phyloP scores from a whole-genome alignment of 2,888 invertebrate genomes.

The Dyspetes luteomarginatus region DNA sequence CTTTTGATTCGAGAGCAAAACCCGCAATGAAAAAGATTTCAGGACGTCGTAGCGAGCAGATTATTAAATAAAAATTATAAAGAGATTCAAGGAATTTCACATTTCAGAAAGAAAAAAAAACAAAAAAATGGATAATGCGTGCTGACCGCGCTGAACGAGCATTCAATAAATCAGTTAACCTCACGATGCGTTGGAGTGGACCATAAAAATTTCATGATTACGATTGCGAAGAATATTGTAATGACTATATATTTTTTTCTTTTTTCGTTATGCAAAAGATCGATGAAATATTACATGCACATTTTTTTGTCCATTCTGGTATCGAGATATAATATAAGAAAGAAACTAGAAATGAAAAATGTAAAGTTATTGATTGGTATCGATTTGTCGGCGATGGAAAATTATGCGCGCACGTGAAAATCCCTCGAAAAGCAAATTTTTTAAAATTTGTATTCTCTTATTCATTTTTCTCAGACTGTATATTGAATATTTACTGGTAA shows the following conservation, averaged over 20 bases:
- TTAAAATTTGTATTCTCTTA: not conserved
- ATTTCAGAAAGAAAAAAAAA: no score
- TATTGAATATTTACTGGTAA: constrained; percentile 8
- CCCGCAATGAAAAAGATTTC: not conserved
- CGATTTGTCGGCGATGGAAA: constrained; percentile 6
- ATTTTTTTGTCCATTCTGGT: not conserved
- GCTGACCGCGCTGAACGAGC: no score
- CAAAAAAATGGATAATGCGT: no score
- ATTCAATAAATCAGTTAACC: constrained; percentile 17
- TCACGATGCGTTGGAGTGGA: constrained; percentile 33
- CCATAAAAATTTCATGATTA: constrained; percentile 24
- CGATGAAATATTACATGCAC: constrained; percentile 10
- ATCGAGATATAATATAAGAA: not conserved
- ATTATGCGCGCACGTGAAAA: constrained; percentile 2
- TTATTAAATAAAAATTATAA: no score
- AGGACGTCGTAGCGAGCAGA: no score
- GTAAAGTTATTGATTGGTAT: constrained; percentile 18
- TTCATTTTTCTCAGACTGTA: not conserved
- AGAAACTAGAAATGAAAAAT: not conserved
- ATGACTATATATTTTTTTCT: no score
- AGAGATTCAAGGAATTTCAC: no score
- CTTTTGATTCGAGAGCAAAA: not conserved
- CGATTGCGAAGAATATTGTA: not conserved
- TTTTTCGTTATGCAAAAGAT: no score
- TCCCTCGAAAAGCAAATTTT: not conserved